Base-by-base conservation (phyloP, 2,113 vertebrate species). In the Pseudorhombus dupliciocellatus region DNA sequence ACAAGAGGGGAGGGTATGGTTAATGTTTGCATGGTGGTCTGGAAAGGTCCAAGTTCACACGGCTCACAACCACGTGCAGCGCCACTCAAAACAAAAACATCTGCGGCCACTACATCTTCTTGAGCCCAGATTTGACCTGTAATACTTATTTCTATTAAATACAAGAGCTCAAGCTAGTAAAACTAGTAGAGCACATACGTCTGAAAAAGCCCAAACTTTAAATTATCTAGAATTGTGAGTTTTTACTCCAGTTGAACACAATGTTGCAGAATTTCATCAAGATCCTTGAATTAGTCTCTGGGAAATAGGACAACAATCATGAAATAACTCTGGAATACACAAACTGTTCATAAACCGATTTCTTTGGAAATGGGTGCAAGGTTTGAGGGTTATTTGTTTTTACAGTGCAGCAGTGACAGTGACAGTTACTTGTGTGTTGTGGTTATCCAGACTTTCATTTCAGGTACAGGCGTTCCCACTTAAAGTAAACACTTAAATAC, bases 1-100 rank as follows among this genome's bases (percentile, higher is more conserved):
- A 75, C 69, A 76, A 82, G 66, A 71, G 53, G 65, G 70, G 52
- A 25, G 79, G 83, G 74, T 16, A 61, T 58, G 48, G 80, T 86
- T 78, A 75, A n/a, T 73, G 69, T 90, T 76, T 80, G 79, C 73
- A 42, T 48, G 74, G 73, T 69, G 77, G 79, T 83, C 81, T 48
- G 57, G 26, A 65, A 26, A 26, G 81, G 70, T 58, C 79, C 16
- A 81, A 70, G 83, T 87, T 90, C 86, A 86, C 37, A 63, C 73
- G 73, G 57, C 48, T 1, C 44, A 15, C 21, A 46, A 79, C 77
- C 88, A 86, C 64, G 77, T 85, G 83, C 81, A 80, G 53, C 70
- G 8, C 40, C 51, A 31, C 70, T 65, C 56, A 59, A 34, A 56
- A 52, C 42, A 72, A 70, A 51, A 90, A 83, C 87, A 86, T 77